Conservation (phyloP, 2,888 invertebrate species). For the Callyntrura sp. region DNA sequence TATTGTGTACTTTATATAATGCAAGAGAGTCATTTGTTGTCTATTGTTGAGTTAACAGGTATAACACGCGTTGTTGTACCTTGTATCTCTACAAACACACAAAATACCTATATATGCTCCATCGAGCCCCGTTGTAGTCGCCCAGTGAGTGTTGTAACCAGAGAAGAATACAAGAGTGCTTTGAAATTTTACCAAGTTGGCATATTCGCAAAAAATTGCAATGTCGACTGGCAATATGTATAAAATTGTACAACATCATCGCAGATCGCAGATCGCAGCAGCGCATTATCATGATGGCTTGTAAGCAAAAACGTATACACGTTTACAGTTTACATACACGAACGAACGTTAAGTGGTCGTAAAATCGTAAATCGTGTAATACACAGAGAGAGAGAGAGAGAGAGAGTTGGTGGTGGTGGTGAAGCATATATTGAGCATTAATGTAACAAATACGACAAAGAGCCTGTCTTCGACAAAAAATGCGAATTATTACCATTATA, state of each 20-base stretch:
- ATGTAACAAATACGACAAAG: conserved; percentile 2
- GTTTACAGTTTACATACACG: not conserved
- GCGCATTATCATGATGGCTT: not conserved
- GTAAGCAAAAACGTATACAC: not conserved
- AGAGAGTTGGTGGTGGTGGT: not conserved
- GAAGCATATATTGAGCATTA: not conserved
- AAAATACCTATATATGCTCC: not conserved
- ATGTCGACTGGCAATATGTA: not conserved
- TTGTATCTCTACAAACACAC: no score
- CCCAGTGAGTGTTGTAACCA: not conserved
- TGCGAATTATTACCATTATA: not conserved
- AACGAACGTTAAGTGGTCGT: conserved; percentile 4
- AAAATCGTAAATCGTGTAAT: conserved; percentile 26
- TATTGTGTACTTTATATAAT: no score
- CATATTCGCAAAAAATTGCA: not conserved
- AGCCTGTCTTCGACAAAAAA: not conserved
- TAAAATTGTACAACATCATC: not conserved
- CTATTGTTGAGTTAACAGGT: no score
- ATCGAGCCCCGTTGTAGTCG: not conserved
- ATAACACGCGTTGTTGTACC: no score
- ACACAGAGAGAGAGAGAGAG: not conserved
- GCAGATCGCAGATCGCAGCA: no score
- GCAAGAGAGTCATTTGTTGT: no score
- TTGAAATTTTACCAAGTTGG: conserved; percentile 1
- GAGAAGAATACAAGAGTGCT: not conserved